These are phyloP conservation scores for Trissolcus brochymenae DNA, from an alignment of 2,888 invertebrate genomes.

Conservation along the genomic window DNA sequence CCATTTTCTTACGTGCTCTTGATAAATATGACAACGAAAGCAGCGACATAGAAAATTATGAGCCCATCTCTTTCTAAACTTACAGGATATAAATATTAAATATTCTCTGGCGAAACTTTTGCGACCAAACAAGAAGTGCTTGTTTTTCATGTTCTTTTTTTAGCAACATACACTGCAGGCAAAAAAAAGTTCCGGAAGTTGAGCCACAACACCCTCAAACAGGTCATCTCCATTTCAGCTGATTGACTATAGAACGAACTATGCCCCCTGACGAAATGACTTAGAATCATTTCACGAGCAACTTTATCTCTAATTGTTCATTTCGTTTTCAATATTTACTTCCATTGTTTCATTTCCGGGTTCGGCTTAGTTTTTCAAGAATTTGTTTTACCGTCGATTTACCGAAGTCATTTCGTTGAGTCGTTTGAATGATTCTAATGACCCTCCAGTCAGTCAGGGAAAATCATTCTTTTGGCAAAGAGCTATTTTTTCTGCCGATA, in stretches of 20 bases:
- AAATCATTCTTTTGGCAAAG: slow-evolving; percentile 66
- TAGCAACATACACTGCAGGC: too few species aligned
- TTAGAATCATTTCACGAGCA: slow-evolving; percentile 27
- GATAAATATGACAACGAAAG: slow-evolving; percentile 18
- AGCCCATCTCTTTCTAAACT: neutral
- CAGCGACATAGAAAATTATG: slow-evolving; percentile 18
- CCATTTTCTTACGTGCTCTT: slow-evolving; percentile 40
- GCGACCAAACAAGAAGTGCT: neutral
- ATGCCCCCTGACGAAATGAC: slow-evolving; percentile 26
- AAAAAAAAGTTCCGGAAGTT: slow-evolving; percentile 13
- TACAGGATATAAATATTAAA: neutral
- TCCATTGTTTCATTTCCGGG: slow-evolving; percentile 50
- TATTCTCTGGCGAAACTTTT: neutral
- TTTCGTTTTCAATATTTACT: slow-evolving; percentile 38
- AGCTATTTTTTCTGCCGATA: slow-evolving; percentile 66
- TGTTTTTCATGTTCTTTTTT: neutral
- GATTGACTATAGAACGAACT: slow-evolving; percentile 19
- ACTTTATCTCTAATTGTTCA: slow-evolving; percentile 12
- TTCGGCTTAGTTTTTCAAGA: slow-evolving; percentile 33
- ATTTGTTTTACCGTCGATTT: slow-evolving; percentile 42
- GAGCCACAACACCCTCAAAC: slow-evolving; percentile 15
- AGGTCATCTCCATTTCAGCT: slow-evolving; percentile 21
- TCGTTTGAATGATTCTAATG: slow-evolving; percentile 53
- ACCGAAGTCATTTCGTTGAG: slow-evolving; percentile 53
- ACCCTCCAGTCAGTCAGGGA: slow-evolving; percentile 44